Conservation (phyloP, 2,113 vertebrate genomes). For the Porphyrio hochstetteri region DNA sequence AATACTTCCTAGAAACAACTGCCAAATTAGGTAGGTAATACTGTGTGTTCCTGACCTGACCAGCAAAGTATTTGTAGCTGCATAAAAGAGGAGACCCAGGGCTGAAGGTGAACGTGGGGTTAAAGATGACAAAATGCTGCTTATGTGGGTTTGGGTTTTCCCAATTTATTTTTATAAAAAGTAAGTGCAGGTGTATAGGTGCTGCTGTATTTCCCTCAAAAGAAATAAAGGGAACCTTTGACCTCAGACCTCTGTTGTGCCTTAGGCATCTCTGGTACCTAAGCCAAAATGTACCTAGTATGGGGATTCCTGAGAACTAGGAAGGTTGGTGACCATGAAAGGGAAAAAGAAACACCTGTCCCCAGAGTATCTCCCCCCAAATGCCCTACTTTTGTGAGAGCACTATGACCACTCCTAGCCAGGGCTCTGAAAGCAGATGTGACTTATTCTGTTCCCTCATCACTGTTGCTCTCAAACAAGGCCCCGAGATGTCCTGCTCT, state of each 20-base stretch:
- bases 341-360: neutral
- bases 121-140: neutral
- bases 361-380: neutral
- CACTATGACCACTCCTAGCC: accelerated
- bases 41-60: neutral
- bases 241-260: neutral
- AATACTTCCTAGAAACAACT: conserved; percentile 36
- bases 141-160: neutral
- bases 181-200: neutral
- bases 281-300: neutral
- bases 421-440: neutral
- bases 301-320: neutral
- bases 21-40: conserved; percentile 23
- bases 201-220: neutral
- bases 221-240: neutral
- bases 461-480: neutral
- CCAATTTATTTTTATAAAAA: neutral
- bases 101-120: neutral
- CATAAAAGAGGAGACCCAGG: neutral
- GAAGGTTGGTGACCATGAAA: neutral
- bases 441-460: neutral
- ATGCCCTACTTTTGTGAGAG: neutral
- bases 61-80: neutral
- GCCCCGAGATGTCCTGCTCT: neutral
- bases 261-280: neutral